A percentile compares a stretch with the other conserved stretches of the same genome.
Evolutionary conservation across 2,113 vertebrate genomes (phyloP).

Genomic region (Trogon surrucura): DNA sequence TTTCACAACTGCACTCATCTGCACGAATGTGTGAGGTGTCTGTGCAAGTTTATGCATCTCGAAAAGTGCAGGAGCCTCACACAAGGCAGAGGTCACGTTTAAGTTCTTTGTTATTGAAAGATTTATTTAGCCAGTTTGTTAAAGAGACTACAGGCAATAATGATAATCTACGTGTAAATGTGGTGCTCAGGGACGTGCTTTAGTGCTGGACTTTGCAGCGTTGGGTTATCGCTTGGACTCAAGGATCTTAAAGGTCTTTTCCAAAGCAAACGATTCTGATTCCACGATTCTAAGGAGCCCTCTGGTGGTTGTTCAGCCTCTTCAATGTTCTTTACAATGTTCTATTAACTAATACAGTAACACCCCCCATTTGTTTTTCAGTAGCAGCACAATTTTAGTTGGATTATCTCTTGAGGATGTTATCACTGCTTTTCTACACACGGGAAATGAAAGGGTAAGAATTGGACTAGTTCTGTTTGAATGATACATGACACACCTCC

Average conservation of each 20-base stretch:
- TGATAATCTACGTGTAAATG: too few species aligned
- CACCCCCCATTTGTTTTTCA: background rate
- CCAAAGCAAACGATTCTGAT: too few species aligned
- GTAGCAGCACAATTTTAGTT: background rate
- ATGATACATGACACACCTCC: background rate
- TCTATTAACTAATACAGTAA: background rate
- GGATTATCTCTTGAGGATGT: background rate
- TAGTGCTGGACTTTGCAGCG: too few species aligned
- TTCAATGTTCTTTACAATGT: background rate
- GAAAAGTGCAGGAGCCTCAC: background rate
- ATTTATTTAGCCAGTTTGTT: background rate
- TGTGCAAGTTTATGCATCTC: background rate
- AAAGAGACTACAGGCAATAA: background rate
- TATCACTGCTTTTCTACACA: background rate
- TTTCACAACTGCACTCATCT: too few species aligned
- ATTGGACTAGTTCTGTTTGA: background rate
- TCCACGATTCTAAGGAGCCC: background rate
- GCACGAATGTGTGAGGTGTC: background rate
- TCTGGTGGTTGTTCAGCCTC: slow-evolving; percentile 23
- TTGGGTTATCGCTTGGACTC: too few species aligned
- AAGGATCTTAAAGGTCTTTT: too few species aligned
- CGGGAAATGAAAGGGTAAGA: background rate
- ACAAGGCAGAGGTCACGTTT: background rate
- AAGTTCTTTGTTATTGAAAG: background rate
- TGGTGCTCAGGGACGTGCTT: too few species aligned